These are phyloP conservation scores for Acanthurus leucopareius DNA, from an alignment of 2,797 vertebrate genomes.

Conservation along the genomic window DNA sequence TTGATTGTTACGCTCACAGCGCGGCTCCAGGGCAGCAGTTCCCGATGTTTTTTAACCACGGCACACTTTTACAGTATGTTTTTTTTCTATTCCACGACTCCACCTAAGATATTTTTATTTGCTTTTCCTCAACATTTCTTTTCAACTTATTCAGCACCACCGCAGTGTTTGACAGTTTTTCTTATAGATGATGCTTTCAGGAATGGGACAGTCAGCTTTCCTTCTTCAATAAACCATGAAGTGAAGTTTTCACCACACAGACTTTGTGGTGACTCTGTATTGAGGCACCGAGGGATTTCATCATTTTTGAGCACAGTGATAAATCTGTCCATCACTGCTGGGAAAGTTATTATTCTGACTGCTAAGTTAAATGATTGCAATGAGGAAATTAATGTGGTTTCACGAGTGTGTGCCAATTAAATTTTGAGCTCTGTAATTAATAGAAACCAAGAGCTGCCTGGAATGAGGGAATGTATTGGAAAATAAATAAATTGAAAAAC, in stretches of 20 bases:
- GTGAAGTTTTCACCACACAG: not conserved
- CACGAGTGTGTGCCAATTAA: not conserved
- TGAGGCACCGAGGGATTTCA: not conserved
- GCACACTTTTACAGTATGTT: not conserved
- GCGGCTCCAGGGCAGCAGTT: not conserved
- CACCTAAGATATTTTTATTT: not conserved
- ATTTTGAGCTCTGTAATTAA: conserved; percentile 20
- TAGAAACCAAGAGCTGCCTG: conserved; percentile 5
- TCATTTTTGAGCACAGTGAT: not conserved
- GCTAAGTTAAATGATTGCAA: conserved; percentile 17
- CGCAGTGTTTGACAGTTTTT: not conserved
- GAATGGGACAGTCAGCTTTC: not conserved
- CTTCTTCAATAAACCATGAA: not conserved
- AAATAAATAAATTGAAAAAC: not conserved
- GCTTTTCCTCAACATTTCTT: not conserved
- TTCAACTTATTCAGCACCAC: not conserved
- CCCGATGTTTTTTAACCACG: not conserved
- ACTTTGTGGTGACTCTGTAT: not conserved
- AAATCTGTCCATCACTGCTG: not conserved
- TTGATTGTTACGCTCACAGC: not conserved
- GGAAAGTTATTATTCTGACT: conserved; percentile 5
- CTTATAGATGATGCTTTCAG: conserved; percentile 1
- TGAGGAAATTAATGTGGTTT: conserved; percentile 8
- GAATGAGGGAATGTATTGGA: not conserved
- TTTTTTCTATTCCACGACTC: not conserved